Base-by-base conservation (phyloP, 2,113 vertebrate species). In the Lepus americanus region DNA sequence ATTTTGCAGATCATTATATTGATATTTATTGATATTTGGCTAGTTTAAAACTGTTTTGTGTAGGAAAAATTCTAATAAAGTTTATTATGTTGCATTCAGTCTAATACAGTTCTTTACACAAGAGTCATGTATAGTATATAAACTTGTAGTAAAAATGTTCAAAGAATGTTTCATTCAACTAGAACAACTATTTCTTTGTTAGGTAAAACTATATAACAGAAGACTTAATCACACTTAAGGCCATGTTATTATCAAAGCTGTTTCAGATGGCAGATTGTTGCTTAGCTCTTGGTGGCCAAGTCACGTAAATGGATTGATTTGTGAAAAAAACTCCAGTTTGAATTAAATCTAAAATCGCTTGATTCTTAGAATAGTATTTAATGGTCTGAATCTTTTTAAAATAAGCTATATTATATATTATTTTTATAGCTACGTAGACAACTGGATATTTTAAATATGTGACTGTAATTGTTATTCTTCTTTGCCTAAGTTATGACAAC, bases 201-300 rank as follows among this genome's bases (percentile, higher is more conserved):
- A 92, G 95, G 94, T 96, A 95, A 97, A 97, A 95, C 86, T 92
- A 92, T 87, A 97, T 97, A 96, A 94, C 93, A 84, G 96, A 91
- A 90, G 53, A 90, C 80, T 72, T 91, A 97, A 94, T 97, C 90
- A 77, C 72, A 19, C 72, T 97, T 96, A 94, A 0, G 9, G 92
- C 83, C 92, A 8, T 93, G 76, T 98, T 95, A 95, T 17, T 66
- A 87, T 97, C 96, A 97, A 94, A 97, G 95, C 86, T 95, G 70
- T 97, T 97, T 98, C 90, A 89, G 94, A 93, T 94, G 94, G 89
- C 94, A 94, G 72, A 87, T 96, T 14, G 86, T 97, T 96, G 87
- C 96, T 98, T 97, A 93, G 19, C 85, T 95, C 94, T 96, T 97
- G 97, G 87, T 97, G 84, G 88, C 79, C 95, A 94, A 4, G 97